Base-by-base conservation (phyloP, 2,888 invertebrate species). In the Sylvicola cinctus region DNA sequence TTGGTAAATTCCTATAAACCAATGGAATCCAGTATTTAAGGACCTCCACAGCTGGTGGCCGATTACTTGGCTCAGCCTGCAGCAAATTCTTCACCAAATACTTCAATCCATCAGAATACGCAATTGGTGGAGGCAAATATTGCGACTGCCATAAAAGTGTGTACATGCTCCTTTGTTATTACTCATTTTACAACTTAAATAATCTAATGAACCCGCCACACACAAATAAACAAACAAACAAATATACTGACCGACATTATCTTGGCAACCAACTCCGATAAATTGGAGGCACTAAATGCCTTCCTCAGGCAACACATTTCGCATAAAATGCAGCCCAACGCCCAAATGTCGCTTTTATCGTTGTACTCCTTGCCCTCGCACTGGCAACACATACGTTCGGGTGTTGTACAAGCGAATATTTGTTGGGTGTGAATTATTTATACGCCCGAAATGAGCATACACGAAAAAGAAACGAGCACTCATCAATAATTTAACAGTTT, bases 261-360 rank as follows among this genome's bases (percentile, higher is more conserved):
- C 55, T 75, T 76, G 39, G 74, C 70, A 23, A 79, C 74, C 16
- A 78, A 53, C 17, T 73, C 71, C 3, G 77, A 74, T 13, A 79
- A 56, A 54, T 74, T 79, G 25, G 70, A 65, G 1, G 74, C 77
- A 40, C 76, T 74, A 53, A 78, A 78, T 2, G 77, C 70, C 51
- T 71, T 74, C 45, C 70, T 68, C 15, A 76, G 55, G 45, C 73
- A 70, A 15, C 71, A 68, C 63, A 79, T 70, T 54, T 79, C 79
- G 46, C 78, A 77, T 29, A 80, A 54, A 44, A 79, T 73, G 50
- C 79, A 80, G 11, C 77, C 76, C 36, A 78, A 51, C 1, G 79
- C 75, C 79, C 79, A 80, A 41, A 79, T 70, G 48, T 79, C 79
- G 25, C 75, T 74, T 50, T 79, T 78, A 46, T 74, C 69, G 49